phyloP scores from a whole-genome alignment of 1,140 invertebrate genomes.

The Caenorhabditis latens region DNA sequence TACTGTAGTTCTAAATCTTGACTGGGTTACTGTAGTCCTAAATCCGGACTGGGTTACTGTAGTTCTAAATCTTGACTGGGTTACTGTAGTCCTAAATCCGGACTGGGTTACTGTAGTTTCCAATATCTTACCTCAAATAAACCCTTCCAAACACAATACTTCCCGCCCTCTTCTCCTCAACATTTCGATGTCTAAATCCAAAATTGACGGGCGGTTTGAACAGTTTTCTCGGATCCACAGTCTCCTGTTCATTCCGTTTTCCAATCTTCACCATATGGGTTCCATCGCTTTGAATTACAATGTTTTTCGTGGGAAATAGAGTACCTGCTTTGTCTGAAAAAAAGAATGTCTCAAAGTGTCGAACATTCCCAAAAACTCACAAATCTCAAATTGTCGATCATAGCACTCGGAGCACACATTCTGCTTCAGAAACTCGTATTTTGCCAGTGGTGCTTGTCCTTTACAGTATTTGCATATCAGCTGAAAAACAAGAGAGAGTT shows the following conservation, averaged over 20 bases:
- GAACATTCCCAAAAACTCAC: constrained; percentile 19
- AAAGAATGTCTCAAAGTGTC: not conserved
- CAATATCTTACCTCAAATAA: constrained; percentile 10
- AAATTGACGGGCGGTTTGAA: constrained; percentile 45
- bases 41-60: not conserved
- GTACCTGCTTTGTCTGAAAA: constrained; percentile 22
- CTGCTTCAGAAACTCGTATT: constrained; percentile 39
- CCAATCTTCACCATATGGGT: constrained; percentile 6
- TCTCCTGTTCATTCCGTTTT: not conserved
- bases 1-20: no score
- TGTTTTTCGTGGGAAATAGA: not conserved
- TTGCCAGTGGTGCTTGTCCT: constrained; percentile 45
- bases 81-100: not conserved
- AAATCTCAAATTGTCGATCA: constrained; percentile 7
- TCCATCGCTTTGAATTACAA: not conserved
- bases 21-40: no score
- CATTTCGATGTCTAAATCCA: constrained; percentile 35
- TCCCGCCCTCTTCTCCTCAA: not conserved
- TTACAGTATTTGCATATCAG: constrained; percentile 52
- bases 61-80: not conserved
- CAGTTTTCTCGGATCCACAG: constrained; percentile 45
- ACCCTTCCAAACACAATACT: constrained; percentile 27
- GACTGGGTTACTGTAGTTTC: not conserved
- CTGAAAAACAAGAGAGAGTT: constrained; percentile 8
- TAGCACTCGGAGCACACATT: constrained; percentile 59